phyloP scores from a whole-genome alignment of 2,113 vertebrate genomes.

The Hippocampus guttulatus region DNA sequence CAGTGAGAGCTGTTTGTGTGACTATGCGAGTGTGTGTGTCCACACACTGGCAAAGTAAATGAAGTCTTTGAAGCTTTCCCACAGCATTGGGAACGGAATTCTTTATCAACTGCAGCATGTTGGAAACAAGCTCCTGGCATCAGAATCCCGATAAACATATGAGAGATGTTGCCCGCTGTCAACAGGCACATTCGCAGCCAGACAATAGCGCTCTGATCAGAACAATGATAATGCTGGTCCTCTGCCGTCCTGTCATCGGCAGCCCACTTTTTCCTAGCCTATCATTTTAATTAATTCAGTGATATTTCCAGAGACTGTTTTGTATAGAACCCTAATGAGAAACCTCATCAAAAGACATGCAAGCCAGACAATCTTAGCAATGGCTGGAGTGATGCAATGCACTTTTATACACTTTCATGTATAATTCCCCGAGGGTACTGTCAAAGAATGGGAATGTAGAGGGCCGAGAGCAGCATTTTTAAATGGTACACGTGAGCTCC shows the following conservation, averaged over 20 bases:
- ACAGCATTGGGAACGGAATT: conserved; percentile 53
- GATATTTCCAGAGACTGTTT: conserved; percentile 71
- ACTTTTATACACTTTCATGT: conserved; percentile 10
- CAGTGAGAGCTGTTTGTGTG: conserved; percentile 30
- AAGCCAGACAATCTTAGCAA: conserved; percentile 62
- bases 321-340: conserved; percentile 74
- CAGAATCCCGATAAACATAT: conserved; percentile 62
- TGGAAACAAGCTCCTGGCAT: conserved; percentile 49
- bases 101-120: conserved; percentile 51
- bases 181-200: conserved; percentile 61
- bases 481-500: too few species aligned
- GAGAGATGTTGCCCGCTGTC: conserved; percentile 52
- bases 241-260: conserved; percentile 54
- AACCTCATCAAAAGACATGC: conserved; percentile 69
- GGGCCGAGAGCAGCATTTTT: too few species aligned
- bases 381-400: conserved; percentile 41
- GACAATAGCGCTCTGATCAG: conserved; percentile 74
- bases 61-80: conserved; percentile 67
- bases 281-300: conserved; percentile 77
- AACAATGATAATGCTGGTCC: conserved; percentile 67
- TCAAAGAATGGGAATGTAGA: too few species aligned
- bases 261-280: conserved; percentile 66
- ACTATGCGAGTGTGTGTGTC: neutral
- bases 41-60: conserved; percentile 44
- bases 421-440: too few species aligned